Evolutionary conservation across 2,888 invertebrate genomes (phyloP).

Genomic region (Cephus spinipes): DNA sequence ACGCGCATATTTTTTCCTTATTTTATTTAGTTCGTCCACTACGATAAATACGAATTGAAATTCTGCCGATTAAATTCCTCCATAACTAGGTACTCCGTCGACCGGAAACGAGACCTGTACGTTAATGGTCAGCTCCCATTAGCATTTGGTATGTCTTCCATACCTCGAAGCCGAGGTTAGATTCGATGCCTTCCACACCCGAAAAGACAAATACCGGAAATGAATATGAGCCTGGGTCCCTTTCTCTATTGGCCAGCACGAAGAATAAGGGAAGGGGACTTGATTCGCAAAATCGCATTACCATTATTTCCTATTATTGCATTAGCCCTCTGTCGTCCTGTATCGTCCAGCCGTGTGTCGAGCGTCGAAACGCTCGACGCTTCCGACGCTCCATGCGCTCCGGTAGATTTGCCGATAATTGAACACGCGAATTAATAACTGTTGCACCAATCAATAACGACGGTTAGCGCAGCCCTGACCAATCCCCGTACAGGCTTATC

Average conservation of each 20-base stretch:
- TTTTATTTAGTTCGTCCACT: background rate
- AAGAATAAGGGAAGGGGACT: background rate
- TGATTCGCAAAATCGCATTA: background rate
- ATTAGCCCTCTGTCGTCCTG: conserved; percentile 31
- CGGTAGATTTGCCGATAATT: conserved; percentile 55
- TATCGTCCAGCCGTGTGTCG: background rate
- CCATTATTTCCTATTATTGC: conserved; percentile 41
- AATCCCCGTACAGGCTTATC: conserved; percentile 3
- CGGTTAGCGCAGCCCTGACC: conserved; percentile 10
- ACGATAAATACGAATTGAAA: background rate
- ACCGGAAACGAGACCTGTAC: conserved; percentile 8
- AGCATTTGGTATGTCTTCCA: background rate
- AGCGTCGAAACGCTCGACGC: background rate
- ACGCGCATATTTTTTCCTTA: background rate
- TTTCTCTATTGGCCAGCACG: background rate
- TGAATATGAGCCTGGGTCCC: background rate
- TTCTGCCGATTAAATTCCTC: background rate
- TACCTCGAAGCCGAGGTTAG: background rate
- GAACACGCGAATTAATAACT: conserved; percentile 64
- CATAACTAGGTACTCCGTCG: background rate
- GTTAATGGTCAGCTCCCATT: conserved; percentile 23
- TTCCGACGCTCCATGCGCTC: background rate
- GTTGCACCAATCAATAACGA: conserved; percentile 62
- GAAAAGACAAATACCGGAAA: background rate
- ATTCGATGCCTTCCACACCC: background rate